Percentiles rank a stretch among this genome's conserved stretches.
phyloP scores from a whole-genome alignment of 2,113 vertebrate species.

The Ammodytes dubius region DNA sequence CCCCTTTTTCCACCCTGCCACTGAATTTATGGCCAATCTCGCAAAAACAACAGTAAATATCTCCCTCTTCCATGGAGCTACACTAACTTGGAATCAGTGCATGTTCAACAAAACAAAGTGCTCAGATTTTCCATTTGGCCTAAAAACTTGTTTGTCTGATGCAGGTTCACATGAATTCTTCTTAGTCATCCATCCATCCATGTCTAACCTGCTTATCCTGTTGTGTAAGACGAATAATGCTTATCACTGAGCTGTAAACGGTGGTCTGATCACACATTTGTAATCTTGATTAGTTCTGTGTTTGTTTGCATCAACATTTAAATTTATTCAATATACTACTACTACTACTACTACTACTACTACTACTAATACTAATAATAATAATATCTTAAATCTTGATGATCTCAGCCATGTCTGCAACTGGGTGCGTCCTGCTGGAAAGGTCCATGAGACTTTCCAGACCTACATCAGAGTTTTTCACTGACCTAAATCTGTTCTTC shows the following conservation, averaged over 20 bases:
- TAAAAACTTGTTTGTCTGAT: conserved; percentile 17
- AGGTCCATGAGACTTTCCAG: conserved; percentile 28
- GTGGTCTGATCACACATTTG: not conserved
- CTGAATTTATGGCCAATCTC: not conserved
- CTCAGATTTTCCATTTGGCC: conserved; percentile 47
- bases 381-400: not conserved
- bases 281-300: not conserved
- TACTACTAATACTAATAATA: not conserved
- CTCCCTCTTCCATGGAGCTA: not conserved
- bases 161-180: not conserved
- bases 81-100: conserved; percentile 25
- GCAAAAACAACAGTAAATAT: not conserved
- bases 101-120: not conserved
- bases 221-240: not conserved
- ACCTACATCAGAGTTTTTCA: conserved; percentile 24
- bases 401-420: not conserved
- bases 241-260: conserved; percentile 1
- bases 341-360: not conserved
- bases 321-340: too few relatives aligned
- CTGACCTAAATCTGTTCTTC: conserved; percentile 42
- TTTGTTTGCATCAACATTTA: not conserved
- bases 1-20: conserved; percentile 18
- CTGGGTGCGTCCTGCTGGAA: conserved; percentile 14
- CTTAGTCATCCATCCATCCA: not conserved
- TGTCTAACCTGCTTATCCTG: conserved; percentile 3